A percentile compares a stretch with the other conserved stretches of the same genome.
phyloP scores from a whole-genome alignment of 1,140 invertebrate genomes.

The Spodoptera litura region DNA sequence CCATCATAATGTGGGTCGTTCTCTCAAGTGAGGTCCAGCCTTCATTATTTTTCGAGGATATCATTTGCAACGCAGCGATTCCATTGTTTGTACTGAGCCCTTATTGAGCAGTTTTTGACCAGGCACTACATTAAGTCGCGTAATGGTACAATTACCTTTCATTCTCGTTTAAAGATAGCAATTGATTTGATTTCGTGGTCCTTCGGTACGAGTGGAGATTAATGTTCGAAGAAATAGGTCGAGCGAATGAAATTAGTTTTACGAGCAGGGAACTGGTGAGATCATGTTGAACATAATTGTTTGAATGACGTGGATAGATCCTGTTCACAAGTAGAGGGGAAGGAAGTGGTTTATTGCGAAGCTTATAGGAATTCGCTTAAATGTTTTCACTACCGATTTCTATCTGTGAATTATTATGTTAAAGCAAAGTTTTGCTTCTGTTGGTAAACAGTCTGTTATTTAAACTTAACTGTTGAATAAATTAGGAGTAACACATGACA shows the following conservation, averaged over 20 bases:
- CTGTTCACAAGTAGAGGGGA: background rate
- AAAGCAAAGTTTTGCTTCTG: background rate
- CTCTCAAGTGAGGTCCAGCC: conserved; percentile 68
- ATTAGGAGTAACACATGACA: too few species aligned
- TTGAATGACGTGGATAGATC: conserved; percentile 30
- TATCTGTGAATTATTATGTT: conserved; percentile 16
- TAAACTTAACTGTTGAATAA: too few species aligned
- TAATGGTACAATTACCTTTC: conserved; percentile 20
- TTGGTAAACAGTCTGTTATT: background rate
- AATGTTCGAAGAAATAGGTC: conserved; percentile 20
- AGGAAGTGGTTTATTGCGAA: conserved; percentile 24
- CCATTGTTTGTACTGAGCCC: conserved; percentile 64
- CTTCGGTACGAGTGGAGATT: background rate
- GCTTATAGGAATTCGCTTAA: conserved; percentile 32
- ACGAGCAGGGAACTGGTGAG: background rate
- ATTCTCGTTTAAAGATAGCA: background rate
- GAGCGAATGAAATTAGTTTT: conserved; percentile 23
- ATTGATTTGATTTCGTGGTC: conserved; percentile 27
- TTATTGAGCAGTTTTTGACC: conserved; percentile 50
- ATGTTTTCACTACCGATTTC: conserved; percentile 28
- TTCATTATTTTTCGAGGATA: conserved; percentile 70
- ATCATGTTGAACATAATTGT: conserved; percentile 25
- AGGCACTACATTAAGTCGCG: background rate
- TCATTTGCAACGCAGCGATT: conserved; percentile 68
- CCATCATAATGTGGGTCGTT: conserved; percentile 54